Conservation (phyloP, 1,140 invertebrate genomes). For the Steinernema khuongi region DNA sequence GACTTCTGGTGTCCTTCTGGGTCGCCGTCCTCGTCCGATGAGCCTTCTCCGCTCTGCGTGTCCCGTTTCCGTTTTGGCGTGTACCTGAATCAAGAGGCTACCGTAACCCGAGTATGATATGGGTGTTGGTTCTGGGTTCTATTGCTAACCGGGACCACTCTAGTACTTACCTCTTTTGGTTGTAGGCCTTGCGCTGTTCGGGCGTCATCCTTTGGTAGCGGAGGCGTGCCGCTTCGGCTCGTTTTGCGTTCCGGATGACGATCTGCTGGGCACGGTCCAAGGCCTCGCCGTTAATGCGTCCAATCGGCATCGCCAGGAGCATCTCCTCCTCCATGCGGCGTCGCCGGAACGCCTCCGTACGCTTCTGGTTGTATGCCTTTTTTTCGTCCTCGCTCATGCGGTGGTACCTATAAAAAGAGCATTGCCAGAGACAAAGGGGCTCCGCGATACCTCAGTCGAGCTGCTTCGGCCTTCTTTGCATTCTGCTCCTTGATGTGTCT, state of each 20-base stretch:
- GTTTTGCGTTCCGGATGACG: slow-evolving; percentile 37
- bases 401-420: slow-evolving; percentile 32
- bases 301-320: slow-evolving; percentile 41
- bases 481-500: slow-evolving; percentile 37
- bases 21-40: background rate
- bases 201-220: slow-evolving; percentile 24
- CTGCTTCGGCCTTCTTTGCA: slow-evolving; percentile 37
- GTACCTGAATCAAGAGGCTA: background rate
- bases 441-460: slow-evolving; percentile 21
- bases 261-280: slow-evolving; percentile 39
- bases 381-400: slow-evolving; percentile 41
- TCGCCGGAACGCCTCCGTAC: slow-evolving; percentile 36
- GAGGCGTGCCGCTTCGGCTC: slow-evolving; percentile 35
- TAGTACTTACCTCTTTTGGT: background rate
- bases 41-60: too few relatives aligned
- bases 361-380: slow-evolving; percentile 32
- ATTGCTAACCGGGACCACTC: background rate
- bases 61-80: background rate
- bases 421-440: background rate
- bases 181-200: slow-evolving; percentile 29
- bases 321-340: slow-evolving; percentile 31
- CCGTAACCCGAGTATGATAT: too few relatives aligned
- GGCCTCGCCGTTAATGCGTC: slow-evolving; percentile 37
- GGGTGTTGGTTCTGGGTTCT: too few relatives aligned
- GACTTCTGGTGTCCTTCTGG: background rate